These are phyloP conservation scores for Scolopax mira DNA, from an alignment of 2,113 vertebrate genomes.

Conservation along the genomic window DNA sequence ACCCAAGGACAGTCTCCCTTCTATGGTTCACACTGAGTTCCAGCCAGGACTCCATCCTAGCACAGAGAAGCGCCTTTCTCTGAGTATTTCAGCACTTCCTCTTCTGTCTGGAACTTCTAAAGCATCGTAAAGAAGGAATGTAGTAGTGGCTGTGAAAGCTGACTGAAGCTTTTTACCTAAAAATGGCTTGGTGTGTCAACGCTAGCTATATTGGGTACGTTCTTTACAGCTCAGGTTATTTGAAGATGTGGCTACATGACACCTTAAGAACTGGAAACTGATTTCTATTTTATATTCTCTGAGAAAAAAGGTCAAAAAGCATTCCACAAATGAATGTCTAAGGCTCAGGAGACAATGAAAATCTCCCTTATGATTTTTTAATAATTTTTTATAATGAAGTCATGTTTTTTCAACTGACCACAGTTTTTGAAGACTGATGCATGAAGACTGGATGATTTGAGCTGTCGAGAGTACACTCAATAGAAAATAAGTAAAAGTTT, in stretches of 20 bases:
- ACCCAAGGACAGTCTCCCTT: neutral
- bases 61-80: constrained; percentile 14
- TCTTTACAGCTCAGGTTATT: neutral
- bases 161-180: constrained; percentile 42
- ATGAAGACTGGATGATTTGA: neutral
- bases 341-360: neutral
- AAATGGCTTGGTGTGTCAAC: constrained; percentile 13
- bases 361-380: neutral
- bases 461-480: neutral
- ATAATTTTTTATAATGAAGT: neutral
- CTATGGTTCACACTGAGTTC: neutral
- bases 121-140: constrained; percentile 62
- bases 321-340: neutral
- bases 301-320: neutral
- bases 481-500: neutral
- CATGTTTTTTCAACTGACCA: neutral
- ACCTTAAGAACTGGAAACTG: neutral
- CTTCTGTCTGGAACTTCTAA: constrained; percentile 59
- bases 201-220: neutral
- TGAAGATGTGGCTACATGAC: neutral
- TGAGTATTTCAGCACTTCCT: constrained; percentile 56
- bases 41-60: constrained; percentile 35
- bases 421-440: neutral
- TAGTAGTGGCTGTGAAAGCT: constrained; percentile 39
- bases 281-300: neutral